phyloP scores from a whole-genome alignment of 2,797 vertebrate species.

The Jordanella pulchra region DNA sequence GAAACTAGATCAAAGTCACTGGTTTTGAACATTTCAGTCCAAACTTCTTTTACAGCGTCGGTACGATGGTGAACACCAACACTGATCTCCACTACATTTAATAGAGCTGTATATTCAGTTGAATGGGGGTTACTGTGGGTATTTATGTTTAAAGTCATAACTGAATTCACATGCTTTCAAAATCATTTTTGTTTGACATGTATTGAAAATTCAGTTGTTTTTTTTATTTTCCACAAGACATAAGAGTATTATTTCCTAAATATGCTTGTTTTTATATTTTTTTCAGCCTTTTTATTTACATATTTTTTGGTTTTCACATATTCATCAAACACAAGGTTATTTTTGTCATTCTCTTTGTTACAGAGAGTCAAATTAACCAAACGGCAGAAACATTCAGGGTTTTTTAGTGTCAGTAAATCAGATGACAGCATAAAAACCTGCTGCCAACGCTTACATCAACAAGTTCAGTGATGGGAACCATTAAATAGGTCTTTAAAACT shows the following conservation, averaged over 20 bases:
- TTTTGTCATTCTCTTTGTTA: slow-evolving; percentile 12
- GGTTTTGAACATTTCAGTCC: no score
- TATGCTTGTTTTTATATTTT: background rate
- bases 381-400: slow-evolving; percentile 15
- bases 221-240: background rate
- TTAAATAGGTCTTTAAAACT: slow-evolving; percentile 48
- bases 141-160: no score
- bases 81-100: no score
- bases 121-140: no score
- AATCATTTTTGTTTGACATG: no score
- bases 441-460: slow-evolving; percentile 39
- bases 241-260: background rate
- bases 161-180: no score
- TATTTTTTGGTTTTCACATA: background rate
- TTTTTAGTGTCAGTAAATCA: slow-evolving; percentile 17
- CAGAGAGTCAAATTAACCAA: slow-evolving; percentile 17
- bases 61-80: no score
- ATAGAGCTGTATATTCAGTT: no score
- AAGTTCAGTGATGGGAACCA: slow-evolving; percentile 43
- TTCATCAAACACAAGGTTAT: slow-evolving; percentile 11
- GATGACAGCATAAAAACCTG: slow-evolving; percentile 31
- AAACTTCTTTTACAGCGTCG: no score
- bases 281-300: background rate
- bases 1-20: no score
- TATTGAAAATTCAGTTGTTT: no score